Conservation (phyloP, 2,797 vertebrate species). For the Champsocephalus esox region DNA sequence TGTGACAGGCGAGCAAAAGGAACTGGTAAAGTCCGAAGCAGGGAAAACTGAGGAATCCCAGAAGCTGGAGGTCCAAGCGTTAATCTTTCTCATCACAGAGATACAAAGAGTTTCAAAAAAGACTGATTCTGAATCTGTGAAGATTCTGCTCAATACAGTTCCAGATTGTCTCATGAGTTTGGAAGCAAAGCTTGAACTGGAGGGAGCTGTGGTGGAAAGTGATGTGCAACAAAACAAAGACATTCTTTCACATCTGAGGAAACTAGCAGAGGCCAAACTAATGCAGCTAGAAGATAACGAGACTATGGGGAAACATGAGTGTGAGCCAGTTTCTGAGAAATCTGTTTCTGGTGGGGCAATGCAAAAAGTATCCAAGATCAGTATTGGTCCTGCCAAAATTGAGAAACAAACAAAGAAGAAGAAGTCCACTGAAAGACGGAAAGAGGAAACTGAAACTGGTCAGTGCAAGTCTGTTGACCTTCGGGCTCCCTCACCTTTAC, state of each 20-base stretch:
- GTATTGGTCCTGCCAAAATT: constrained; percentile 79
- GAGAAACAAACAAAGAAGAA: constrained; percentile 75
- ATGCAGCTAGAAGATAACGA: constrained; percentile 75
- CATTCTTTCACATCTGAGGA: constrained; percentile 79
- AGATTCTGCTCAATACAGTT: constrained; percentile 80
- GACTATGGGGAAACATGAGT: constrained; percentile 78
- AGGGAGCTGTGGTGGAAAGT: constrained; percentile 66
- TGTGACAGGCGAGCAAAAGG: constrained; percentile 73
- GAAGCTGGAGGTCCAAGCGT: constrained; percentile 82
- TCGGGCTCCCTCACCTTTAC: constrained; percentile 80
- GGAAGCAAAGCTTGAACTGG: constrained; percentile 80
- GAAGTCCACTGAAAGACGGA: constrained; percentile 66
- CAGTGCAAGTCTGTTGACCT: constrained; percentile 74
- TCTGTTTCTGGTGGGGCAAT: constrained; percentile 53
- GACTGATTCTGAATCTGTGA: constrained; percentile 79
- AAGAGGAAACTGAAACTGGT: constrained; percentile 66
- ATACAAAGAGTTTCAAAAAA: constrained; percentile 81
- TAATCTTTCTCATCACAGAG: constrained; percentile 85
- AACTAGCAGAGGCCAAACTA: constrained; percentile 78
- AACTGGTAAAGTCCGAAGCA: constrained; percentile 66
- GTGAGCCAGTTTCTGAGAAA: constrained; percentile 76
- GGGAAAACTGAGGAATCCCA: constrained; percentile 80
- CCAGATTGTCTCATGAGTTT: constrained; percentile 83
- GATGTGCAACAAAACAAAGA: constrained; percentile 79
- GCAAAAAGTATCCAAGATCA: constrained; percentile 81